These are phyloP conservation scores for Agrochola macilenta DNA, from an alignment of 2,888 invertebrate species.

Conservation along the genomic window DNA sequence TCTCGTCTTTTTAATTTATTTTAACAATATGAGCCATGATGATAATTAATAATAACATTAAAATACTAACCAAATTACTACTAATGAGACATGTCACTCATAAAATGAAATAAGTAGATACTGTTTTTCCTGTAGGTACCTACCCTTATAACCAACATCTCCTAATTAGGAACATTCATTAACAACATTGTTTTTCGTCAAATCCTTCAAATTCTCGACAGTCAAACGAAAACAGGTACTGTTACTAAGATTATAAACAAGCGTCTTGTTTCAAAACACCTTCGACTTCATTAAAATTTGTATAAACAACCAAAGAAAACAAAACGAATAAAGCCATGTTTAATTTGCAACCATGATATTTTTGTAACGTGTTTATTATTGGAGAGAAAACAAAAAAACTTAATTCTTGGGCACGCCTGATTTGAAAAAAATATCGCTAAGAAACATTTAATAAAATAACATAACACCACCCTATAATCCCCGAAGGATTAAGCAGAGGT, in stretches of 20 bases:
- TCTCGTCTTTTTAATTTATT: no score
- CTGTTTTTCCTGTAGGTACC: background rate
- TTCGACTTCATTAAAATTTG: constrained; percentile 69
- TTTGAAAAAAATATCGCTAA: background rate
- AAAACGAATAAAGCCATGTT: constrained; percentile 38
- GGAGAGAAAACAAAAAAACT: constrained; percentile 4
- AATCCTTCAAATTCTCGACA: constrained; percentile 35
- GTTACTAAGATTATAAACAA: constrained; percentile 62
- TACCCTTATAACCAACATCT: background rate
- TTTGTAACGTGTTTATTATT: constrained; percentile 29
- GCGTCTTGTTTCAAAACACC: constrained; percentile 61
- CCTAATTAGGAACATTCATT: constrained; percentile 28
- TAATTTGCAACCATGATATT: constrained; percentile 26
- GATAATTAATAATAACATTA: background rate
- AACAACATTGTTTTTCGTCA: constrained; percentile 48
- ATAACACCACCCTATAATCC: background rate
- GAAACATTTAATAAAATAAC: constrained; percentile 1
- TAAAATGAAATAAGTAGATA: background rate
- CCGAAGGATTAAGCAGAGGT: background rate
- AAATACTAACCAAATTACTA: background rate
- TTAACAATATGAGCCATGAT: no score
- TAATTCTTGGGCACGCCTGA: background rate
- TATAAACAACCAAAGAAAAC: constrained; percentile 57
- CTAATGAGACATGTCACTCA: background rate
- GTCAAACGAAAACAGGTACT: constrained; percentile 54